Evolutionary conservation across 2,797 vertebrate genomes (phyloP), one percentile per base, ranked within the genome.

Genomic region (Macroramphosus scolopax): DNA sequence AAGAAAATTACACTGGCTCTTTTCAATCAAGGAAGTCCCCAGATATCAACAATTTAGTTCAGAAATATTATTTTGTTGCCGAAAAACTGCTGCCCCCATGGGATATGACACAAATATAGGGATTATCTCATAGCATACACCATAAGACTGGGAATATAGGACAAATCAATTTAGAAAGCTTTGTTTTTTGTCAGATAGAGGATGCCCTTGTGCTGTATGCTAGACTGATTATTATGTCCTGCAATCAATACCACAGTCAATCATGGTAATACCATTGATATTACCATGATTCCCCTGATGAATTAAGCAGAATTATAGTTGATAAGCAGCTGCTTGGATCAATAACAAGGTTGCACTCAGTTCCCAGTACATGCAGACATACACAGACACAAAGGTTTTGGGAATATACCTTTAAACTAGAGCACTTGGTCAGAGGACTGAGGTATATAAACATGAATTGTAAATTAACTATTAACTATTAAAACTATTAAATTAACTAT

Each of bases 181-280:
- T 68, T 50, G 48, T 68, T 70, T 44, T 56, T 60, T 36, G 49
- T 57, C 49, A 28, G 54, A 57, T 17, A 8, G 9, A 44, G 51
- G 51, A 75, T 59, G 62, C 54, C 68, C 61, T 74, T 44, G 43
- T 64, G 44, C 2, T 38, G 12, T 42, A 44, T 25, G 29, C 14
- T 18, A 43, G 56, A 57, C 59, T 75, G 48, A 77, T 57, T 46
- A 65, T 40, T 63, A 26, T 36, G 63, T 44, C 76, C 39, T 14
- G 38, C 34, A 34, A 84, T 88, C 83, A 82, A 88, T 87, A 62
- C n/a, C n/a, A n/a, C n/a, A n/a, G n/a, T n/a, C n/a, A n/a, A n/a
- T n/a, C n/a, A n/a, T n/a, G n/a, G n/a, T n/a, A n/a, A n/a, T n/a
- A n/a, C n/a, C n/a, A 9, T 36, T 13, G 28, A 43, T 58, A 64